phyloP scores from a whole-genome alignment of 1,140 invertebrate genomes.

The Hermatobates lingyangjiaoensis region DNA sequence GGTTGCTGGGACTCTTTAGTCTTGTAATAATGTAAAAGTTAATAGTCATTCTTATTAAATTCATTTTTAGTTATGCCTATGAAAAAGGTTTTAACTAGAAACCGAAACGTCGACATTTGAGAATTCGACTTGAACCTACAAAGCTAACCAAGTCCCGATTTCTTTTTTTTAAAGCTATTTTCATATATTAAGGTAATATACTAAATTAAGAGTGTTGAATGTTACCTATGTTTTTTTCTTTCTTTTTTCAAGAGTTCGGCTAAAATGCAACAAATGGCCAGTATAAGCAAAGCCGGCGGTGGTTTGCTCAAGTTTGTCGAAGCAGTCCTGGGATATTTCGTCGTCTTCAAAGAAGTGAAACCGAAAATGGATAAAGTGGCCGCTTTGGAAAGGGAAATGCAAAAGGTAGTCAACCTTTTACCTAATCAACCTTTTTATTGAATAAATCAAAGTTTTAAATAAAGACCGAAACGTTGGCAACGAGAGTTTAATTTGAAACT shows the following conservation, averaged over 20 bases:
- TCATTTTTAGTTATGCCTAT: too few relatives aligned
- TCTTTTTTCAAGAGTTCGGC: slow-evolving; percentile 24
- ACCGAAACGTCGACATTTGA: too few relatives aligned
- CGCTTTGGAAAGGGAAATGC: slow-evolving; percentile 42
- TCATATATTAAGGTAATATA: background rate
- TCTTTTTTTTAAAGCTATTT: background rate
- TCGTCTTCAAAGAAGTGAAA: slow-evolving; percentile 65
- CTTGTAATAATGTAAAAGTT: too few relatives aligned
- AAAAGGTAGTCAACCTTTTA: too few relatives aligned
- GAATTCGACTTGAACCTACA: too few relatives aligned
- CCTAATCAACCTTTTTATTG: too few relatives aligned
- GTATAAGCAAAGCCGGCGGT: slow-evolving; percentile 59
- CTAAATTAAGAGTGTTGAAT: background rate
- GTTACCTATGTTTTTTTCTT: background rate
- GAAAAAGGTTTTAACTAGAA: too few relatives aligned
- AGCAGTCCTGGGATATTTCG: slow-evolving; percentile 68
- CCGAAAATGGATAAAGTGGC: slow-evolving; percentile 72
- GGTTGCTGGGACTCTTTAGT: too few relatives aligned
- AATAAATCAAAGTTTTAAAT: too few relatives aligned
- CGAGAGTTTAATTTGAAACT: too few relatives aligned
- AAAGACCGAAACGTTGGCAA: too few relatives aligned
- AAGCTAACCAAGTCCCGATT: background rate
- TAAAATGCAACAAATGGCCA: slow-evolving; percentile 54
- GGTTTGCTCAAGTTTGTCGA: slow-evolving; percentile 67
- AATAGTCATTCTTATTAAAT: too few relatives aligned